Evolutionary conservation across 1,140 invertebrate genomes (phyloP), one percentile per base, ranked within the genome.

Genomic region (Lordiphosa stackelbergi): DNA sequence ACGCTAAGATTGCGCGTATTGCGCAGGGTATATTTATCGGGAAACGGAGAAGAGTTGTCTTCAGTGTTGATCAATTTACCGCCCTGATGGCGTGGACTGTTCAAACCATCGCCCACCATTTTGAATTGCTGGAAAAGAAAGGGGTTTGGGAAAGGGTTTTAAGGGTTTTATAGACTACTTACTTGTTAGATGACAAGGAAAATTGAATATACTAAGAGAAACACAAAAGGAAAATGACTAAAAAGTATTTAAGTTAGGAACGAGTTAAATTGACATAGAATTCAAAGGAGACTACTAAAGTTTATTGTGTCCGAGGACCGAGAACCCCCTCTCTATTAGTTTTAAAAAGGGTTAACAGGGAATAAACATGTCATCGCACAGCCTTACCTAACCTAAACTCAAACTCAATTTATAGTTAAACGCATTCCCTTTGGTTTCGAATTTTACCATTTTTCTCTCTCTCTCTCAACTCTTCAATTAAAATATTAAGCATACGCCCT

Each of bases 1-100:
- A 72, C 28, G 1, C 13, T 38, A 0, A 81, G 43, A 0, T 56
- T 5, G 2, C 75, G 63, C 0, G 77, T 56, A 10, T 69, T 61
- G 0, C 75, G 62, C 77, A 81, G 75, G 3, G 24, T 5, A 19
- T 81, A 72, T 38, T 81, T 79, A 10, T 75, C 77, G 0, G 77
- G 77, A 35, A 59, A 65, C 1, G 40, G 40, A 0, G 10, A 19
- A 5, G n/a, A 2, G 11, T 24, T 3, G 6, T 38, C 57, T 0
- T 34, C 48, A 4, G 5, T 10, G 0, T 35, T 31, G 0, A 0
- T 6, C n/a, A 19, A 2, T 35, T 46, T 57, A 3, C 71, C 75
- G 5, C 71, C 63, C 43, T 83, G 77, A 24, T 22, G 22, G 3
- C 75, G 56, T 0, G 75, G 75, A 54, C 66, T 71, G 10, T 81